A percentile compares a stretch with the other conserved stretches of the same genome.
These are phyloP conservation scores for Papilio protenor DNA, from an alignment of 2,888 invertebrate species.

Conservation along the genomic window DNA sequence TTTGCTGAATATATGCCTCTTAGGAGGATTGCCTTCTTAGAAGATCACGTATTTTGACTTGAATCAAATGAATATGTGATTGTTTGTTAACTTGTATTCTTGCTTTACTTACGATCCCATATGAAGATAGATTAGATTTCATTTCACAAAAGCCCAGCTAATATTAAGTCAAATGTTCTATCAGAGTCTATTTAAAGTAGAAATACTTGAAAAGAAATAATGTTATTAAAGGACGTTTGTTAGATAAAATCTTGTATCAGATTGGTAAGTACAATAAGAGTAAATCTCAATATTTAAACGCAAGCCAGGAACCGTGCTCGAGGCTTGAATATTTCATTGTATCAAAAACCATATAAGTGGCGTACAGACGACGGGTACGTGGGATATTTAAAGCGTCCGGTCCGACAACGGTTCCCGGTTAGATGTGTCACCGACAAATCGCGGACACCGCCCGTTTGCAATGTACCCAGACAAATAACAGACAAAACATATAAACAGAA, in stretches of 20 bases:
- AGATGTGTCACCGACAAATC: conserved; percentile 10
- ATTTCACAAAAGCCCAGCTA: no score
- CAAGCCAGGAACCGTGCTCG: conserved; percentile 27
- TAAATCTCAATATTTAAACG: conserved; percentile 13
- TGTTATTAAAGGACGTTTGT: neutral
- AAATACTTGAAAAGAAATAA: no score
- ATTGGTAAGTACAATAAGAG: conserved; percentile 2
- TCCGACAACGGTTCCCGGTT: conserved; percentile 29
- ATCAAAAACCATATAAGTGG: conserved; percentile 49
- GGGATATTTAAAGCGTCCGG: conserved; percentile 30
- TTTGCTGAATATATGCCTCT: neutral
- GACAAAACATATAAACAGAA: neutral
- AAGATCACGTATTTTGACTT: neutral
- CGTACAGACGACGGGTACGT: conserved; percentile 37
- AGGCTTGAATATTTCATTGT: conserved; percentile 54
- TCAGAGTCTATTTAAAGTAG: no score
- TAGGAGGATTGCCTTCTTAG: neutral
- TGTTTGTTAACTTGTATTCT: neutral
- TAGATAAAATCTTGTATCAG: neutral
- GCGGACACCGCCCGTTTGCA: neutral
- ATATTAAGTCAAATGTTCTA: no score
- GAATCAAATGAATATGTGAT: neutral
- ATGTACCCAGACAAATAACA: neutral
- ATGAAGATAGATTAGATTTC: no score
- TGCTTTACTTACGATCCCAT: no score